Evolutionary conservation across 2,888 invertebrate genomes (phyloP).

Genomic region (Volucella bombylans): DNA sequence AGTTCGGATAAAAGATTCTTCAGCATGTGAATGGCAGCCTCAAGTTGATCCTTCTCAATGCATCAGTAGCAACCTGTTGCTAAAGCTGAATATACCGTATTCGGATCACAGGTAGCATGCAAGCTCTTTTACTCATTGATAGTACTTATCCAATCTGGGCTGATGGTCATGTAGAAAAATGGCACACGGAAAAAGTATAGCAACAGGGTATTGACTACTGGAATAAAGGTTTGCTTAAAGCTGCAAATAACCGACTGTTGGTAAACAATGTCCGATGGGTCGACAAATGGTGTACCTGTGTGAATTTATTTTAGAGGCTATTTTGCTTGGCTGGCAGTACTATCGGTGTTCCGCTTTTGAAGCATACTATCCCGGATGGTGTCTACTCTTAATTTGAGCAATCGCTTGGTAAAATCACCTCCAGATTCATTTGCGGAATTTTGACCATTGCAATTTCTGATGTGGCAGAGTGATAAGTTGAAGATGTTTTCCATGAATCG

Average conservation of each 20-base stretch:
- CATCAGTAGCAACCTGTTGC: slow-evolving; percentile 83
- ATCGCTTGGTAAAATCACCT: slow-evolving; percentile 86
- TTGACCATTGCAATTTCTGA: slow-evolving; percentile 78
- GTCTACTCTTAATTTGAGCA: slow-evolving; percentile 75
- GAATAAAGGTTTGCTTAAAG: slow-evolving; percentile 83
- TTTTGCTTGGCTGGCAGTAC: slow-evolving; percentile 39
- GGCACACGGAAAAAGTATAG: slow-evolving; percentile 87
- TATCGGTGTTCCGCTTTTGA: slow-evolving; percentile 42
- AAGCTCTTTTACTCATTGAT: slow-evolving; percentile 82
- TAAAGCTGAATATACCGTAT: slow-evolving; percentile 81
- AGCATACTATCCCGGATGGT: slow-evolving; percentile 74
- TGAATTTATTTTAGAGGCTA: slow-evolving; percentile 65
- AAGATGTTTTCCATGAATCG: slow-evolving; percentile 56
- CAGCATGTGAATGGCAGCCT: slow-evolving; percentile 85
- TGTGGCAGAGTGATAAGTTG: slow-evolving; percentile 50
- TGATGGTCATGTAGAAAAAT: slow-evolving; percentile 86
- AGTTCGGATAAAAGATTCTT: slow-evolving; percentile 87
- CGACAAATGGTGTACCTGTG: slow-evolving; percentile 49
- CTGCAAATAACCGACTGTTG: slow-evolving; percentile 75
- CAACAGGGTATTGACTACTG: slow-evolving; percentile 85
- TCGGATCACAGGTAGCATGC: slow-evolving; percentile 85
- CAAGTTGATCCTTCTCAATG: slow-evolving; percentile 85
- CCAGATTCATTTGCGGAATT: slow-evolving; percentile 81
- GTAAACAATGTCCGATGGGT: slow-evolving; percentile 70
- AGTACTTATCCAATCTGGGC: slow-evolving; percentile 79